Base-by-base conservation (phyloP, 2,888 invertebrate species). In the Axea sp. region DNA sequence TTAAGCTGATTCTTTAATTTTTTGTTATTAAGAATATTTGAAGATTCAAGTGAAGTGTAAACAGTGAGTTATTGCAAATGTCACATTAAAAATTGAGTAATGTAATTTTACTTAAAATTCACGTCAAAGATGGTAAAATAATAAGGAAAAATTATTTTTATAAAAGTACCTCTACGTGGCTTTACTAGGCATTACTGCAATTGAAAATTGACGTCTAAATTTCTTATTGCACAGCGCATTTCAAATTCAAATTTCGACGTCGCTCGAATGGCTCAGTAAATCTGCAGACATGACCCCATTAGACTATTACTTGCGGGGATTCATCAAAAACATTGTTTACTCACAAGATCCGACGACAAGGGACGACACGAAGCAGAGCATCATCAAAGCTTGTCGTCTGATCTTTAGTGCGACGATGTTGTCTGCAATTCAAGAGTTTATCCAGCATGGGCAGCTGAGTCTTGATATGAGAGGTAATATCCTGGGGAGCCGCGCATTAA, bases 321-420 rank as follows among this genome's bases (percentile, higher is more conserved):
- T 60, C 53, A 39, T 69, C 51, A 53, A 53, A 69, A 62, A 69
- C 49, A 59, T 51, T 57, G 59, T 65, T 65, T 55, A 65, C 59
- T 30, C 41, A 45, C 47, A 59, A 68, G 59, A 68, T 68, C 55
- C 22, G 31, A 55, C 39, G 45, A 68, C 67, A 67, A 67, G 67
- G 39, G 33, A 55, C 47, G 55, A 45, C 37, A 65, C 28, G 55
- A 55, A 55, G 53, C 45, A 37, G 12, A 28, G 41, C 49, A 39
- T 33, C 57, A 57, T 67, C 57, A 67, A 57, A 57, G 67, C 64
- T 65, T 65, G 64, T 65, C 53, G 64, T 65, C 45, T 43, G 53
- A 65, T 65, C 64, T 65, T 65, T 37, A 53, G 64, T 28, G 35
- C 53, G 28, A 35, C 37, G 31, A 3, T 45, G 45, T 67, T 67